These are phyloP conservation scores for Drosophila prosaltans DNA, from an alignment of 1,140 invertebrate species.

Conservation along the genomic window DNA sequence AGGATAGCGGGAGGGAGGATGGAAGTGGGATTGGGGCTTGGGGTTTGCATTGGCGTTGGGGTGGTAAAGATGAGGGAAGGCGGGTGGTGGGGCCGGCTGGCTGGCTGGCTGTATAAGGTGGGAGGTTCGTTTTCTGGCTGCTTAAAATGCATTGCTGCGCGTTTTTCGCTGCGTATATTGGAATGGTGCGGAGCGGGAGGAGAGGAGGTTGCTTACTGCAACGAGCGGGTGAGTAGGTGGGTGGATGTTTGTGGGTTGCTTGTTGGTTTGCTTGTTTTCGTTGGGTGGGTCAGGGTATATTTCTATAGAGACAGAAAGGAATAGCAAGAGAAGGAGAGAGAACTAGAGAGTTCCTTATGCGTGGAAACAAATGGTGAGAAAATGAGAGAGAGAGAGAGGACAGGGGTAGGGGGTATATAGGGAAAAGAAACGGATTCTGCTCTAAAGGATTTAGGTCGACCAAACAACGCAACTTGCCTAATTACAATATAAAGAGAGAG, in stretches of 20 bases:
- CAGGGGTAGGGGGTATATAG: not conserved
- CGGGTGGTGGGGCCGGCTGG: not conserved
- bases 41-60: not conserved
- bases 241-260: slow-evolving; percentile 10
- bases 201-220: not conserved
- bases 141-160: slow-evolving; percentile 67
- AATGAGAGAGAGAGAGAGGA: not conserved
- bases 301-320: not conserved
- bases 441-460: slow-evolving; percentile 4
- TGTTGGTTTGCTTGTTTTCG: not conserved
- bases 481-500: not conserved
- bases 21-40: slow-evolving; percentile 6
- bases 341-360: slow-evolving; percentile 42
- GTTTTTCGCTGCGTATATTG: slow-evolving; percentile 33
- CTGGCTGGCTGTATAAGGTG: too few relatives aligned
- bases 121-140: slow-evolving; percentile 25
- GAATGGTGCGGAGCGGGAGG: not conserved
- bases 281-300: slow-evolving; percentile 2
- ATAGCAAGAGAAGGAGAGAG: not conserved
- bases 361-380: slow-evolving; percentile 48
- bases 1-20: slow-evolving; percentile 4
- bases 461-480: slow-evolving; percentile 10
- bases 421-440: not conserved
- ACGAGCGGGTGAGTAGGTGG: not conserved
- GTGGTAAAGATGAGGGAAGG: not conserved